A percentile compares a stretch with the other conserved stretches of the same genome.
Evolutionary conservation across 2,797 vertebrate genomes (phyloP).

Genomic region (Cyprinodon diabolis): DNA sequence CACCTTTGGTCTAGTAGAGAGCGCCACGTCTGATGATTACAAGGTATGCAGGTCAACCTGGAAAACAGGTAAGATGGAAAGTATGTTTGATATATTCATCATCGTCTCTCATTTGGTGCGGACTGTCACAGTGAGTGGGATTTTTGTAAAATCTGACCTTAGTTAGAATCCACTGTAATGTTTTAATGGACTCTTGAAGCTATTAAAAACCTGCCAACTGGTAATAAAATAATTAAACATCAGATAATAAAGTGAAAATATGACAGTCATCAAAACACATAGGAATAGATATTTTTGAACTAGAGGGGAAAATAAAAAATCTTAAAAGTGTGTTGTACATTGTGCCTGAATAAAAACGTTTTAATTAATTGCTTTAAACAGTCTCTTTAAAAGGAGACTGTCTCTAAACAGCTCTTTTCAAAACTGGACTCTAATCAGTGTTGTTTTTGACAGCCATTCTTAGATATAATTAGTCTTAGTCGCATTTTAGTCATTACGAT

Average conservation of each 20-base stretch:
- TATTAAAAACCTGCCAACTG: neutral
- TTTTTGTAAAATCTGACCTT: neutral
- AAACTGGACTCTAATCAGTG: no score
- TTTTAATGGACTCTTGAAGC: neutral
- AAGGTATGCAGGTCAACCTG: slow-evolving; percentile 30
- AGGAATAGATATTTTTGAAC: neutral
- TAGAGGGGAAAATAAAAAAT: no score
- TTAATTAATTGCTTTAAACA: no score
- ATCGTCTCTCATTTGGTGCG: neutral
- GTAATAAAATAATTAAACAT: neutral
- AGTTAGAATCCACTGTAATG: neutral
- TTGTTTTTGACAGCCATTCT: no score
- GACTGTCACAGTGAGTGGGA: neutral
- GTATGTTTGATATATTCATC: neutral
- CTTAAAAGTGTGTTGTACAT: no score
- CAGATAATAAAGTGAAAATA: neutral
- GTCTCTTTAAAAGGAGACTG: no score
- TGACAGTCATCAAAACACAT: neutral
- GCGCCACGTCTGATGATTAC: slow-evolving; percentile 56
- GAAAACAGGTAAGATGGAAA: neutral
- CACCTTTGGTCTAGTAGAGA: slow-evolving; percentile 51
- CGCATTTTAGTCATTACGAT: no score
- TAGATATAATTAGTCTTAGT: no score
- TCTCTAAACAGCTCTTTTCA: no score
- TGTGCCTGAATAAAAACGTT: no score